Evolutionary conservation across 2,113 vertebrate species (phyloP), one percentile per base, ranked within the genome.

Genomic region (Callaeas wilsoni): DNA sequence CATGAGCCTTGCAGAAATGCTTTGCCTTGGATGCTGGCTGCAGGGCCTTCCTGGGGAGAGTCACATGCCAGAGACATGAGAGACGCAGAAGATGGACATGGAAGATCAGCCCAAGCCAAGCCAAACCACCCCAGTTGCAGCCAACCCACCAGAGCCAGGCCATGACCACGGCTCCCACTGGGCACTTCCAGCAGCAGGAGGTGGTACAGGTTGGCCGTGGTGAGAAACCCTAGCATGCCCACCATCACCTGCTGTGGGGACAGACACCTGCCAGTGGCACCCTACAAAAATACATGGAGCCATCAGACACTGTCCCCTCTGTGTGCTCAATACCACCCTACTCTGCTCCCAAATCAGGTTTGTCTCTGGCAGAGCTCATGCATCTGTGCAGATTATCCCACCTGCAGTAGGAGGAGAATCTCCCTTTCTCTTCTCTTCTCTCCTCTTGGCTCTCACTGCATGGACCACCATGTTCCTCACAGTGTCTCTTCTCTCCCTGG

Each of bases 11-110:
- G 95, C 37, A 97, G 94, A 97, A 97, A 12, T 1, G 23, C 32
- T 91, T 95, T 12, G 47, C 94, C 81, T 79, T 91, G 56, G 44
- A 63, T 32, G 14, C 92, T 0, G 92, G 96, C 65, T 90, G 92
- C 53, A 95, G 63, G 32, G 47, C 89, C n/a, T 93, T 98, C 96
- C 98, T 98, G 92, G 29, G 76, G 87, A 93, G 32, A 92, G 67
- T 27, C 71, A 83, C 63, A 16, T 6, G 12, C 37, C 77, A 83
- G 69, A 85, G 32, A 67, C 1, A 2, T n/a, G 71, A 93, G 63
- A 74, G 37, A 10, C 0, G 0, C 37, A 80, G 57, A 67, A 52
- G 33, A 29, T 25, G 29, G n/a, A 49, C 29, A 12, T 23, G 47
- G 37, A 56, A 74, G 41, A 42, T 46, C 56, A 93, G 20, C 44